Percentiles rank a stretch among this genome's conserved stretches.
Evolutionary conservation across 2,113 vertebrate genomes (phyloP).

Genomic region (Galbula dea): DNA sequence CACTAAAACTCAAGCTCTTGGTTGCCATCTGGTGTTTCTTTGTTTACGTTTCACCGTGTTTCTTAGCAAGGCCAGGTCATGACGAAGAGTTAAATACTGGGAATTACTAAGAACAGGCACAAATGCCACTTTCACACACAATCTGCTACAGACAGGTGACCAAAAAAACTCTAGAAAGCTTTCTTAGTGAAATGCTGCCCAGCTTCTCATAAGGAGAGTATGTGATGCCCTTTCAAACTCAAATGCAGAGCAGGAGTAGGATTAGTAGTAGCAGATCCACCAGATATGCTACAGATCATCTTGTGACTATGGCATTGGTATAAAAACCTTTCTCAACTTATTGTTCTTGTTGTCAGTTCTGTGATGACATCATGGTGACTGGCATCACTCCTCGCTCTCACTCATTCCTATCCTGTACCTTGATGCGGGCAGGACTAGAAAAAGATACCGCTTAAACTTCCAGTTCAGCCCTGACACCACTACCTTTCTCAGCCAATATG

Average conservation of each 20-base stretch:
- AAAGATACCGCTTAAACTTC: not conserved
- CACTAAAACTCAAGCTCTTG: not conserved
- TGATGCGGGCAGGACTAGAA: not conserved
- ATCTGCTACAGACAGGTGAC: not conserved
- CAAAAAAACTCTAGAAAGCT: not conserved
- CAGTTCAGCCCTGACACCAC: not conserved
- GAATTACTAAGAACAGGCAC: not conserved
- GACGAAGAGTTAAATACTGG: not conserved
- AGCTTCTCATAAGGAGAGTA: not conserved
- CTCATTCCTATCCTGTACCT: not conserved
- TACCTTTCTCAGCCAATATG: accelerated
- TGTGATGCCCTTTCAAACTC: not conserved
- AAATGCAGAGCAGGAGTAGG: not conserved
- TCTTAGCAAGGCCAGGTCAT: not conserved
- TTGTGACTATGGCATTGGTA: not conserved
- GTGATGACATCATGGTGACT: not conserved
- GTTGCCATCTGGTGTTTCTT: conserved; percentile 57
- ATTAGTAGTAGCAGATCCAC: not conserved
- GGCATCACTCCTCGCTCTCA: not conserved
- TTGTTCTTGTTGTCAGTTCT: not conserved
- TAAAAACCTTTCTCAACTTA: not conserved
- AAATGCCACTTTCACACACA: not conserved
- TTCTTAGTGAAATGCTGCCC: not conserved
- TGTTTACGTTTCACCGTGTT: not conserved
- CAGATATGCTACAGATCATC: accelerated